phyloP scores from a whole-genome alignment of 2,113 vertebrate species.

The Acanthisitta chloris region DNA sequence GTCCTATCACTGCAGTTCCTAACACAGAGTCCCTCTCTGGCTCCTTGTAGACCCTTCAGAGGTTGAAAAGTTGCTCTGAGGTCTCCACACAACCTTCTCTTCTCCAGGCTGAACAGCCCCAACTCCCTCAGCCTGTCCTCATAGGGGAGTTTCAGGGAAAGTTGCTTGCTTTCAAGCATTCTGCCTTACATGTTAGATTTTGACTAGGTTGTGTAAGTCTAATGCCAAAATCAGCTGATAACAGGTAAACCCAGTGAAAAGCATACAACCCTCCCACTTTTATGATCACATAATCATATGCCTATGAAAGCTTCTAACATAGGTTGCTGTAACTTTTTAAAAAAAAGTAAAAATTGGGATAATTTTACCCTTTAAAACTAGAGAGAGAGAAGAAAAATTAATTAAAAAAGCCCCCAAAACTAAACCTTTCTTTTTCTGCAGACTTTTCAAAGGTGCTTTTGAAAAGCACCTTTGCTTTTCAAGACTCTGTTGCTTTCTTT shows the following conservation, averaged over 20 bases:
- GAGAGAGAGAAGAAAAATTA: accelerated
- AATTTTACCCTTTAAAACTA: background rate
- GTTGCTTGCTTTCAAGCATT: background rate
- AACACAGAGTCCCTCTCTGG: too few relatives aligned
- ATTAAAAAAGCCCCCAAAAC: too few relatives aligned
- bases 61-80: too few relatives aligned
- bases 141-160: background rate
- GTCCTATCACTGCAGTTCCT: too few relatives aligned
- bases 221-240: background rate
- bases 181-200: background rate
- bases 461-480: too few relatives aligned
- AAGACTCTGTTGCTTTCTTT: too few relatives aligned
- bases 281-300: background rate
- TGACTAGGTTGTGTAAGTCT: background rate
- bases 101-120: too few relatives aligned
- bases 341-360: background rate
- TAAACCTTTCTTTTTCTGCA: background rate
- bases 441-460: too few relatives aligned
- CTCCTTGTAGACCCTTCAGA: too few relatives aligned
- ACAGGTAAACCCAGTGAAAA: background rate
- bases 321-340: background rate
- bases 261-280: background rate
- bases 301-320: background rate
- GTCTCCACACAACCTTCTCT: too few relatives aligned
- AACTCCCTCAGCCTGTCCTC: too few relatives aligned